phyloP scores from a whole-genome alignment of 2,797 vertebrate species.

The Emys orbicularis region DNA sequence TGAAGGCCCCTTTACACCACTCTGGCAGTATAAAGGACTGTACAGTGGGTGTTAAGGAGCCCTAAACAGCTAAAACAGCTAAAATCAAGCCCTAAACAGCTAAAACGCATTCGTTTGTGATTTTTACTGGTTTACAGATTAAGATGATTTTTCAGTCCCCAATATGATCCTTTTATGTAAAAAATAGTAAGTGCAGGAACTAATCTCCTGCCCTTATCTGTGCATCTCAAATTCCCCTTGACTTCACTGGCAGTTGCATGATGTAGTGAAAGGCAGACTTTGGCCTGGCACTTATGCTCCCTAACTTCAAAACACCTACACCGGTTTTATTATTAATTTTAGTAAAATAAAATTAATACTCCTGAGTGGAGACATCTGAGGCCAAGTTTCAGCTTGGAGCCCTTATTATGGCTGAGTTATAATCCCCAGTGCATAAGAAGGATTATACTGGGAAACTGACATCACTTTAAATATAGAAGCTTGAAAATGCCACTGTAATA shows the following conservation, averaged over 20 bases:
- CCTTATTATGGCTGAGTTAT: constrained; percentile 60
- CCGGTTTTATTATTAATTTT: constrained; percentile 40
- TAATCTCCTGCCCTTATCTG: neutral
- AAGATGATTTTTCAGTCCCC: neutral
- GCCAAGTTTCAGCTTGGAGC: neutral
- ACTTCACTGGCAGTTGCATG: neutral
- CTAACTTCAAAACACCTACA: constrained; percentile 6
- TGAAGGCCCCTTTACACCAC: neutral
- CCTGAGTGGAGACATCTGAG: constrained; percentile 51
- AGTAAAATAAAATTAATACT: constrained; percentile 38
- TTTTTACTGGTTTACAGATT: neutral
- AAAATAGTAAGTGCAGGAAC: neutral
- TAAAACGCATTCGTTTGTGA: neutral
- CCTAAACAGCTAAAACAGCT: too few relatives aligned
- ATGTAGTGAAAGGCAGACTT: neutral
- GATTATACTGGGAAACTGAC: constrained; percentile 61
- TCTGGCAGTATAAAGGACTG: neutral
- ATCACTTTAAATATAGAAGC: constrained; percentile 71
- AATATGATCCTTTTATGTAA: fast-evolving
- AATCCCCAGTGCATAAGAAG: constrained; percentile 52
- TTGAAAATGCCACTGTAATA: constrained; percentile 54
- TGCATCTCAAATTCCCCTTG: fast-evolving
- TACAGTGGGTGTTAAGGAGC: neutral
- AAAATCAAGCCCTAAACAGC: neutral
- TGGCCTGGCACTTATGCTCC: neutral